Base-by-base conservation (phyloP, 2,113 vertebrate genomes). In the Paramisgurnus dabryanus region DNA sequence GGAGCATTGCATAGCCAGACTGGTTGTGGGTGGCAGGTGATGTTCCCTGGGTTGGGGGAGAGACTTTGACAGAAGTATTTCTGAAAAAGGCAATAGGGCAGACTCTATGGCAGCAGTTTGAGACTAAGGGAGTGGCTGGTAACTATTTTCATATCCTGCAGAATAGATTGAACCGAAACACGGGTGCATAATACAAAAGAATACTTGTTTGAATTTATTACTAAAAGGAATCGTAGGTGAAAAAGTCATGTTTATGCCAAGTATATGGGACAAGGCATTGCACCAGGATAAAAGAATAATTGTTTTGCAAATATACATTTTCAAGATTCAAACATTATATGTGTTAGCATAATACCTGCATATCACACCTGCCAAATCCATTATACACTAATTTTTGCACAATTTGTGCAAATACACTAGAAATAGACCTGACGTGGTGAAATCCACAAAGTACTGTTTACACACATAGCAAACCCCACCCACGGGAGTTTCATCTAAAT, bases 21-120 rank as follows among this genome's bases (percentile, higher is more conserved):
- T 45, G 70, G 11, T 34, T 79, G 77, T 76, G 71, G 27, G 45
- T 65, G 66, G 45, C 17, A 71, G 65, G 72, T 80, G 55, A 74
- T 74, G 39, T 45, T 61, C 60, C 55, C 53, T 60, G 70, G 55
- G 7, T 41, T 74, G 53, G 39, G 57, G 70, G 70, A 34, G 67
- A 7, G 39, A 58, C 15, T 18, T 4, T 0, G 55, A 45, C 70
- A 73, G 53, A 74, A 74, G 58, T 43, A 40, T 43, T 57, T 72
- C 34, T 72, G 40, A 73, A 60, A 43, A 18, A 45, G 22, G 39
- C 0, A 58, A 73, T 43, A 73, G 53, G 43, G 43, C 11, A 41
- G 40, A n/a, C 71, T 73, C 71, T 61, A 55, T 61, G 55, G 71
- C n/a, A 5, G 11, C 22, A 13, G 40, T 61, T 5, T 45, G n/a